Evolutionary conservation across 2,888 invertebrate genomes (phyloP).

Genomic region (Drosophila recens): DNA sequence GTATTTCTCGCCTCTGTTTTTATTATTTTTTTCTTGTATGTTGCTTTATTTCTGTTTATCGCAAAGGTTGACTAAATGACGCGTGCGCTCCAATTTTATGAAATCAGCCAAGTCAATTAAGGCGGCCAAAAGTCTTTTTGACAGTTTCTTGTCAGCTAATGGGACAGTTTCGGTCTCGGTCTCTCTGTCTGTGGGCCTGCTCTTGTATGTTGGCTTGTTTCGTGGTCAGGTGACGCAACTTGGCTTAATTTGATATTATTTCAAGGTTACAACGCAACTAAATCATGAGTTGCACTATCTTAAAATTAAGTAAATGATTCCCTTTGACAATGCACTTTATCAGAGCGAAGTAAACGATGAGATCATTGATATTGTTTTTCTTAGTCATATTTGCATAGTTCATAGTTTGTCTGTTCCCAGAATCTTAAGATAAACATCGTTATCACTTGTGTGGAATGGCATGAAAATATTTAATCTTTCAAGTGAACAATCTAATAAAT

Average conservation of each 20-base stretch:
- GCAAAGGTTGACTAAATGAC: conserved; percentile 51
- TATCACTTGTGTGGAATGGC: conserved; percentile 26
- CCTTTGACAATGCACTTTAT: conserved; percentile 10
- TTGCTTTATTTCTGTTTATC: conserved; percentile 44
- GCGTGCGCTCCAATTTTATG: conserved; percentile 61
- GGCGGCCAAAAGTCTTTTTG: conserved; percentile 56
- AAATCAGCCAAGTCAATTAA: conserved; percentile 57
- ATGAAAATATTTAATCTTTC: conserved; percentile 47
- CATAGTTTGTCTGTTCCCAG: not conserved
- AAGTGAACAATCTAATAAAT: conserved; percentile 65
- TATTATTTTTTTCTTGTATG: not conserved
- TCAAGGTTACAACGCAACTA: conserved; percentile 59
- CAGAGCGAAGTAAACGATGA: not conserved
- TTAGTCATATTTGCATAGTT: conserved; percentile 14
- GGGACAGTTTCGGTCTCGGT: conserved; percentile 22
- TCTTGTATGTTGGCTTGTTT: conserved; percentile 16
- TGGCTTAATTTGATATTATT: conserved; percentile 32
- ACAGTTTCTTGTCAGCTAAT: conserved; percentile 63
- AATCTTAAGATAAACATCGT: conserved; percentile 31
- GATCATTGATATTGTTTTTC: conserved; percentile 1
- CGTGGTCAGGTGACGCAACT: conserved; percentile 65
- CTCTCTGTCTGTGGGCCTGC: conserved; percentile 16
- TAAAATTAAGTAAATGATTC: not conserved
- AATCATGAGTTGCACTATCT: conserved; percentile 54
- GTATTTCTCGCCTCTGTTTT: conserved; percentile 24